Percentiles rank a stretch among this genome's conserved stretches.
phyloP scores from a whole-genome alignment of 2,797 vertebrate genomes.

The Falco berigora region DNA sequence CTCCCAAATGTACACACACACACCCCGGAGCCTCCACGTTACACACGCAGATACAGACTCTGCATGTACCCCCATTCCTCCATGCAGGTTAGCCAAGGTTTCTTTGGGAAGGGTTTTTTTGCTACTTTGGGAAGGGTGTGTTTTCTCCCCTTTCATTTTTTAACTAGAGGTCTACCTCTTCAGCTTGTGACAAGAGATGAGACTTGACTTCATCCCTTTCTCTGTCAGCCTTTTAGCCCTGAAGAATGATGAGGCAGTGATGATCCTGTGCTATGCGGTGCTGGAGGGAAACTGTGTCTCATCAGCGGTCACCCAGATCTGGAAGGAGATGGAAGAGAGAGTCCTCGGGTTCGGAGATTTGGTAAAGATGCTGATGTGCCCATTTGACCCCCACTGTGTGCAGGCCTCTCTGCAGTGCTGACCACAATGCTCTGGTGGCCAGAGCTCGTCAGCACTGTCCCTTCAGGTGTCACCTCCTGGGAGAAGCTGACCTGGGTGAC shows the following conservation, averaged over 20 bases:
- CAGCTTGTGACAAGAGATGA: neutral
- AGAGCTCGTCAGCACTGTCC: neutral
- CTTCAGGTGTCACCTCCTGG: neutral
- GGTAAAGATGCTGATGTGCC: constrained; percentile 33
- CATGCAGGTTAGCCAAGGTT: neutral
- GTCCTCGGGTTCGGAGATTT: constrained; percentile 41
- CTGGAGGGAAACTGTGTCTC: constrained; percentile 66
- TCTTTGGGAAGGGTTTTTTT: neutral
- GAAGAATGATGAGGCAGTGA: constrained; percentile 34
- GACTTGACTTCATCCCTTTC: neutral
- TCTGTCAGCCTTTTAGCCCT: constrained; percentile 65
- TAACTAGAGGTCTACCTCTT: neutral
- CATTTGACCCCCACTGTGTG: neutral
- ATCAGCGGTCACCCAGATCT: constrained; percentile 48
- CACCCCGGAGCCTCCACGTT: rapidly evolving
- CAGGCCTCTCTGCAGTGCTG: neutral
- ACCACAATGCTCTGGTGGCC: neutral
- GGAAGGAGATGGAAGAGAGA: constrained; percentile 66
- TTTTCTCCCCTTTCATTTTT: neutral
- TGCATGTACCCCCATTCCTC: neutral
- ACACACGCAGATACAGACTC: neutral
- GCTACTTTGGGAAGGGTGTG: neutral
- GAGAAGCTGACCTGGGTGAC: neutral
- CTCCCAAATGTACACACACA: neutral
- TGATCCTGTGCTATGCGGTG: constrained; percentile 65